These are phyloP conservation scores for Cephalopachus bancanus DNA, from an alignment of 2,797 vertebrate species.

Conservation along the genomic window DNA sequence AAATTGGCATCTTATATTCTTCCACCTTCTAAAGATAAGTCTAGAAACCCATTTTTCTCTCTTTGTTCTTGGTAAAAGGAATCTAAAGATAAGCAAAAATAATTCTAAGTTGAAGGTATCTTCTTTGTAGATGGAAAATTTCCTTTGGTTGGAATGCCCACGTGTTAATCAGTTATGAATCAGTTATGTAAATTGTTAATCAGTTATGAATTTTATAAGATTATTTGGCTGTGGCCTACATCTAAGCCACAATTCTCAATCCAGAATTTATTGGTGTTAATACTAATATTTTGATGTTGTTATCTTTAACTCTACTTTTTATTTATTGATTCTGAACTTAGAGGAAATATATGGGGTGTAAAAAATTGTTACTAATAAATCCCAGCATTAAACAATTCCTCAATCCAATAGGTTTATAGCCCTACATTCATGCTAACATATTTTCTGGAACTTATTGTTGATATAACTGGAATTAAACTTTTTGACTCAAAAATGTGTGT, in stretches of 20 bases:
- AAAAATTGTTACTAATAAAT: background rate
- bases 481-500: background rate
- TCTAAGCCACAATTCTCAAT: background rate
- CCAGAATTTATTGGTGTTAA: background rate
- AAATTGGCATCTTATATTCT: background rate
- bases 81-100: background rate
- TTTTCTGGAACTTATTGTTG: background rate
- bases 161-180: background rate
- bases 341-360: background rate
- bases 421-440: background rate
- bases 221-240: background rate
- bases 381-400: no score
- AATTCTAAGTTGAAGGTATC: background rate
- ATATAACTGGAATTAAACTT: background rate
- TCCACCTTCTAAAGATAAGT: background rate
- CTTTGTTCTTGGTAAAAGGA: background rate
- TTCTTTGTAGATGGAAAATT: background rate
- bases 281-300: background rate
- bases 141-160: background rate
- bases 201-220: background rate
- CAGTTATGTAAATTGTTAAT: background rate
- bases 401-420: background rate
- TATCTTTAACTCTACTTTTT: background rate
- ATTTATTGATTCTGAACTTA: slow-evolving; percentile 1
- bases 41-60: background rate